Evolutionary conservation across 2,888 invertebrate species (phyloP).

Genomic region (Falcaria lacertinaria): DNA sequence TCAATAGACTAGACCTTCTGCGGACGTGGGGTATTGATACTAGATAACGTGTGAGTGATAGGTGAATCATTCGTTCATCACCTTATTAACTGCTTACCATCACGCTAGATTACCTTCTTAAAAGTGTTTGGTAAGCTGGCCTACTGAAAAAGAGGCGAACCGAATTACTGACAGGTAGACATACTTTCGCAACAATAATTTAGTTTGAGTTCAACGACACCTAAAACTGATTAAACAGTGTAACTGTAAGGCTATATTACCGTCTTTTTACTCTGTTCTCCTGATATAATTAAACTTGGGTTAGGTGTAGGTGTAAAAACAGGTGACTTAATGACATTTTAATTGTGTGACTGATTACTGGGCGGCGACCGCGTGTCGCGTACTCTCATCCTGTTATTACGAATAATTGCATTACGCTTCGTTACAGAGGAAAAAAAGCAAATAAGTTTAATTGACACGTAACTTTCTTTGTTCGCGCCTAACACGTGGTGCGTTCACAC

Average conservation of each 20-base stretch:
- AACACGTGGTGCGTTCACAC: conserved; percentile 67
- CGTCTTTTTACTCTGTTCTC: conserved; percentile 48
- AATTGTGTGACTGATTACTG: conserved; percentile 72
- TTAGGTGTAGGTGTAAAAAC: conserved; percentile 71
- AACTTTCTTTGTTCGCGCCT: conserved; percentile 68
- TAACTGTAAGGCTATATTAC: conserved; percentile 14
- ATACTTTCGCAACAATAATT: neutral
- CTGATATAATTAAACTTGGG: conserved; percentile 61
- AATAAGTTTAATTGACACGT: conserved; percentile 73
- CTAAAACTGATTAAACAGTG: neutral
- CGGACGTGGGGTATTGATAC: too few relatives aligned
- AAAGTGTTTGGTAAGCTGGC: too few relatives aligned
- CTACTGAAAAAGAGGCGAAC: neutral
- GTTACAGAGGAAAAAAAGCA: conserved; percentile 73
- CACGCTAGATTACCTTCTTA: too few relatives aligned
- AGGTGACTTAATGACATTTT: conserved; percentile 73
- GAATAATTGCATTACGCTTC: conserved; percentile 78
- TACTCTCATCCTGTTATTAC: conserved; percentile 77
- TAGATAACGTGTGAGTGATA: too few relatives aligned
- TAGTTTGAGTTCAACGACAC: neutral
- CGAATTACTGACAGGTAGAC: neutral
- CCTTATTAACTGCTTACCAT: too few relatives aligned
- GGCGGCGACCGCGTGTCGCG: conserved; percentile 59
- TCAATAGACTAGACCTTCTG: too few relatives aligned
- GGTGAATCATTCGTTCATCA: too few relatives aligned